Conservation (phyloP, 2,888 invertebrate species). For the Leptopterna dolabrata region DNA sequence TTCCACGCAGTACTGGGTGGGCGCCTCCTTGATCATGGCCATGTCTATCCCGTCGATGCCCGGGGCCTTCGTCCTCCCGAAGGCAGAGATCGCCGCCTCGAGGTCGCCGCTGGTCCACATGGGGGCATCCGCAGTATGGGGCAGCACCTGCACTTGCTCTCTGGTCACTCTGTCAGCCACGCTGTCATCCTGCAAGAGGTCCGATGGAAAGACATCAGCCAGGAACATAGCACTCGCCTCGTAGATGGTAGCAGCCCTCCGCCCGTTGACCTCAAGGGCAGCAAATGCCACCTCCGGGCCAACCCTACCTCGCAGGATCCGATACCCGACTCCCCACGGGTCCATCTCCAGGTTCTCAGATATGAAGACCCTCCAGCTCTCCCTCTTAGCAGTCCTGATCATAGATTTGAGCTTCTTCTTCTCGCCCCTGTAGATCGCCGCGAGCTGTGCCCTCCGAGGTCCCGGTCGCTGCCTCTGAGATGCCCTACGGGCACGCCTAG, state of each 20-base stretch:
- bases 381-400: neutral
- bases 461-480: neutral
- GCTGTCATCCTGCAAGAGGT: neutral
- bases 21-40: neutral
- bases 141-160: too few relatives aligned
- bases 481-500: neutral
- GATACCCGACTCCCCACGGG: neutral
- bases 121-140: too few relatives aligned
- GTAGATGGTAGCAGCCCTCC: neutral
- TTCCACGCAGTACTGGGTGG: neutral
- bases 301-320: neutral
- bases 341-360: neutral
- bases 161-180: neutral
- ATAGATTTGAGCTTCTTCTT: neutral
- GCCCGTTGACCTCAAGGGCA: neutral
- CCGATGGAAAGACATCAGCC: neutral
- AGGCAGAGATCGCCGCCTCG: neutral
- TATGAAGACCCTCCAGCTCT: neutral
- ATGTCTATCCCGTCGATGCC: neutral
- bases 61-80: neutral
- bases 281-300: neutral
- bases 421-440: neutral
- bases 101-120: too few relatives aligned
- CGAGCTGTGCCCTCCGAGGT: neutral
- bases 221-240: neutral